Evolutionary conservation across 1,140 invertebrate genomes (phyloP).

Genomic region (Lepeophtheirus salmonis): DNA sequence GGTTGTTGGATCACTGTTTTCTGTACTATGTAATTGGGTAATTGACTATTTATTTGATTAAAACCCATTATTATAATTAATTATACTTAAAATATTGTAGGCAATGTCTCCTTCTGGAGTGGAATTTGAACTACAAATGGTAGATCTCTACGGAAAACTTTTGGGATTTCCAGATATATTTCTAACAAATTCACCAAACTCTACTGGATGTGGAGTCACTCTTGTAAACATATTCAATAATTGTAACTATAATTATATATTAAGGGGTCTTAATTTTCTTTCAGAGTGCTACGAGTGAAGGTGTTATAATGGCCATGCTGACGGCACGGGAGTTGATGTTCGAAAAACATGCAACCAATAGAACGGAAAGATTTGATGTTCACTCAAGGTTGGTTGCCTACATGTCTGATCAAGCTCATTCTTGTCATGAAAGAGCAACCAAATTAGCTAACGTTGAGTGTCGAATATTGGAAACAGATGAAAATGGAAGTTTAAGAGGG

Average conservation of each 20-base stretch:
- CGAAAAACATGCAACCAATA: background rate
- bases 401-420: background rate
- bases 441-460: background rate
- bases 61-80: background rate
- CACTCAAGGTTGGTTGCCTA: background rate
- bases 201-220: background rate
- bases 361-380: background rate
- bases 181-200: background rate
- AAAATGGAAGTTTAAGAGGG: background rate
- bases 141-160: background rate
- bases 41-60: background rate
- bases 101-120: background rate
- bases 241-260: too few species aligned
- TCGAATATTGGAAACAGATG: background rate
- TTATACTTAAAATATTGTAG: background rate
- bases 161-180: background rate
- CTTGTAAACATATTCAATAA: background rate
- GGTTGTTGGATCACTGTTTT: background rate
- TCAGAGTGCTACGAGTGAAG: background rate
- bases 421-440: background rate
- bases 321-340: background rate
- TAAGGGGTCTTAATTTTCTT: too few species aligned
- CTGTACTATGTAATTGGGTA: background rate
- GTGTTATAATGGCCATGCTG: background rate
- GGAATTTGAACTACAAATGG: background rate